Percentiles rank a stretch among this genome's conserved stretches.
Evolutionary conservation across 2,113 vertebrate genomes (phyloP).

Genomic region (Parotia lawesii): DNA sequence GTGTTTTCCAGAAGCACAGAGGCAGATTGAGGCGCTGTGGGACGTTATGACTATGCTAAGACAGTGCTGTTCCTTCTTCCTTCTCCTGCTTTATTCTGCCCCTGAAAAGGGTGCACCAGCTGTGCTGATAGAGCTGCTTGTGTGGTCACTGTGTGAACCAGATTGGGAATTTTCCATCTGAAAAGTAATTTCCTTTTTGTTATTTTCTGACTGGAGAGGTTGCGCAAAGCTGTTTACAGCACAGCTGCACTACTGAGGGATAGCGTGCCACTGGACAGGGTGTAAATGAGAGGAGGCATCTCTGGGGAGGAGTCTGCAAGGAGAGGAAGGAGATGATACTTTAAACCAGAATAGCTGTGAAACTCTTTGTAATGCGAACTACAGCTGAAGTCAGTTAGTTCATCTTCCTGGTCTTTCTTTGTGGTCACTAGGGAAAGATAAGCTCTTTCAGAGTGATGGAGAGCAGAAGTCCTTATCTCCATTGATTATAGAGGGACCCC

Average conservation of each 20-base stretch:
- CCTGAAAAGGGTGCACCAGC: background rate
- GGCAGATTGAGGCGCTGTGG: background rate
- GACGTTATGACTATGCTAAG: background rate
- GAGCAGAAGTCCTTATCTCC: conserved; percentile 11
- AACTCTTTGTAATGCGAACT: background rate
- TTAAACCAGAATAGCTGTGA: conserved; percentile 7
- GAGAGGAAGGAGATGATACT: background rate
- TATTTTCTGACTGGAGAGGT: background rate
- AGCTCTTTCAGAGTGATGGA: conserved; percentile 12
- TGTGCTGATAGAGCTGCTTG: background rate
- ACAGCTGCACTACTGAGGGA: background rate
- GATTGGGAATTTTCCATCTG: background rate
- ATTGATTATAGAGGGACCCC: background rate
- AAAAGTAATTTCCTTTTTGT: background rate
- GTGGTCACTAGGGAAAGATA: background rate
- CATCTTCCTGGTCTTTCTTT: conserved; percentile 12
- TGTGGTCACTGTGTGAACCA: background rate
- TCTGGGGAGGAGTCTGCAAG: background rate
- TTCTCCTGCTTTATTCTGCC: background rate
- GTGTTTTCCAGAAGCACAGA: background rate
- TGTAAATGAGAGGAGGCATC: conserved; percentile 10
- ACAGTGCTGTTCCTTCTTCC: background rate
- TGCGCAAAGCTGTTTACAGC: background rate
- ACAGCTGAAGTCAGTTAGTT: background rate
- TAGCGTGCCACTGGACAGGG: background rate